Base-by-base conservation (phyloP, 2,113 vertebrate genomes). In the Corythoichthys haematopterus region DNA sequence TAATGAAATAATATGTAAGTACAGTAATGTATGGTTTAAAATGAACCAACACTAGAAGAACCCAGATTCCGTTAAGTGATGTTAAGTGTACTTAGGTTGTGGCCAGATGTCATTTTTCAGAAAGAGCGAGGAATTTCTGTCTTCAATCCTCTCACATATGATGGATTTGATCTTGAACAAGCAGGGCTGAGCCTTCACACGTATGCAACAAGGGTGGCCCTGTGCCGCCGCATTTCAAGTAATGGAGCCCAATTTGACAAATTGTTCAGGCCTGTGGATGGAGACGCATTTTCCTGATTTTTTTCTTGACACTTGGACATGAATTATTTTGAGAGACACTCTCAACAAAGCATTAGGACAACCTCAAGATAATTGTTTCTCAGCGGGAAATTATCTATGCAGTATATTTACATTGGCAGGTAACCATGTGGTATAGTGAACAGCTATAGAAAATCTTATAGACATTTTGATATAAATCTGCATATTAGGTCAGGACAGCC, bases 141-240 rank as follows among this genome's bases (percentile, higher is more conserved):
- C 81, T 86, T 80, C 80, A 79, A 80, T 73, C 69, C 65, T 72
- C 74, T 78, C 16, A 0, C 59, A 69, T 66, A 77, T 86, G 84
- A 88, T 81, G 79, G 86, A 88, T 84, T 68, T 8, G 52, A 70
- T 63, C 37, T 1, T 69, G 74, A 51, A 82, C 79, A 88, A 88
- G 76, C 74, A 82, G 84, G 74, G 75, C 80, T 76, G 77, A 85
- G 82, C 80, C 82, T 79, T 71, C 60, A 81, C 86, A 85, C 77
- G 84, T 81, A 79, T 80, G 80, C 84, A 72, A 82, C 84, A 71
- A 50, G 86, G 84, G 82, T 81, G 84, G 82, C 8, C 58, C 79
- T 59, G 53, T 67, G 70, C 61, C 48, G 63, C 45, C 71, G 60
- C 5, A 72, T 80, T 76, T 69, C 70, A 69, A 70, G 55, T 37